Conservation (phyloP, 2,888 invertebrate genomes). For the Latrodectus elegans region DNA sequence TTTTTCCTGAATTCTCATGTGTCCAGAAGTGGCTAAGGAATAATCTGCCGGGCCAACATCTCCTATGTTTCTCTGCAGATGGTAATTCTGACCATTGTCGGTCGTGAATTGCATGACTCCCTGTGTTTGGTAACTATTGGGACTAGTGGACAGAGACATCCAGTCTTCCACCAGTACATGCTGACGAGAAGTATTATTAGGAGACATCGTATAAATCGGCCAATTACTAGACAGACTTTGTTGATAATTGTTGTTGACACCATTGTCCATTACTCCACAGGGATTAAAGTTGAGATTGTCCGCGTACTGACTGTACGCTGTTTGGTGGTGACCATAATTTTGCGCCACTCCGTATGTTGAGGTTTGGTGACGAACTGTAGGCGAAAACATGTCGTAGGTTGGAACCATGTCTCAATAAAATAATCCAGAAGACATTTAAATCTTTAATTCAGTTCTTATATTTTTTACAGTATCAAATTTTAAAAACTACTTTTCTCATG, state of each 20-base stretch:
- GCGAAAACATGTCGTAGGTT: constrained; percentile 40
- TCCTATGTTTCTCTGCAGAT: constrained; percentile 5
- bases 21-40: constrained; percentile 18
- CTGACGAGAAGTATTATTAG: constrained; percentile 3
- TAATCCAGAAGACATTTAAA: too few relatives aligned
- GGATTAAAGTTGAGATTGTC: constrained; percentile 28
- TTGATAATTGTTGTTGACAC: constrained; percentile 13
- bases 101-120: constrained; percentile 5
- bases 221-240: constrained; percentile 31
- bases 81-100: background rate
- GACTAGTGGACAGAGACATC: constrained; percentile 12
- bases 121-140: constrained; percentile 17
- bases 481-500: too few relatives aligned
- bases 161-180: constrained; percentile 18
- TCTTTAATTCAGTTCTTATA: too few relatives aligned
- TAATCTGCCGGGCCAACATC: constrained; percentile 22
- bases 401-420: constrained; percentile 28
- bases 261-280: background rate
- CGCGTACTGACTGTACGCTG: constrained; percentile 24
- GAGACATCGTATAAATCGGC: constrained; percentile 19
- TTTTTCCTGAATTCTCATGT: constrained; percentile 43
- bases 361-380: constrained; percentile 18
- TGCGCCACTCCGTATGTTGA: constrained; percentile 31
- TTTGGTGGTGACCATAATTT: constrained; percentile 31
- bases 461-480: too few relatives aligned